Evolutionary conservation across 2,888 invertebrate genomes (phyloP).

Genomic region (Eubasilissa splendida): DNA sequence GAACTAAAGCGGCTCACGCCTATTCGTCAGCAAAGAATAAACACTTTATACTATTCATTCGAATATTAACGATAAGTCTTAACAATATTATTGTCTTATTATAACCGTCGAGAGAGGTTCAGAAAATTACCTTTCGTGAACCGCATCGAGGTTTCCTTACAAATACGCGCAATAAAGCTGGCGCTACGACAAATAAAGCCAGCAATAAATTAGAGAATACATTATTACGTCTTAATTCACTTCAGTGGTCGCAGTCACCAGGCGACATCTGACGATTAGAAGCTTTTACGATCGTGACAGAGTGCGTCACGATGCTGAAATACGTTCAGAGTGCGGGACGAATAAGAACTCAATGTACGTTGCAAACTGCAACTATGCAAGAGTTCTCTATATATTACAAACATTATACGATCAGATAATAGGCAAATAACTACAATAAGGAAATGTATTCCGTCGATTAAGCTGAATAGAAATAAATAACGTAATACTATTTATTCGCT

Average conservation of each 20-base stretch:
- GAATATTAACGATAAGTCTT: slow-evolving; percentile 41
- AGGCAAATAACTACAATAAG: slow-evolving; percentile 4
- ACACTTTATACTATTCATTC: slow-evolving; percentile 47
- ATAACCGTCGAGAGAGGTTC: slow-evolving; percentile 48
- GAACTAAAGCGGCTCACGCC: slow-evolving; percentile 50
- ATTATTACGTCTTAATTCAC: slow-evolving; percentile 49
- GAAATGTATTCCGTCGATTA: slow-evolving; percentile 15
- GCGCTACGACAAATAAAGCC: slow-evolving; percentile 29
- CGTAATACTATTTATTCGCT: background rate
- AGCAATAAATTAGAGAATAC: slow-evolving; percentile 55
- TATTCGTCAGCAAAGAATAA: slow-evolving; percentile 57
- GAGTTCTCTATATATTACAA: slow-evolving; percentile 31
- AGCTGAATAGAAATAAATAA: slow-evolving; percentile 34
- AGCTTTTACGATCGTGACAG: slow-evolving; percentile 54
- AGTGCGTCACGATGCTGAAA: slow-evolving; percentile 55
- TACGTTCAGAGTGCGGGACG: slow-evolving; percentile 42
- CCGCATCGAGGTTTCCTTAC: slow-evolving; percentile 65
- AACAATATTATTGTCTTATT: slow-evolving; percentile 35
- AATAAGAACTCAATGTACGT: slow-evolving; percentile 48
- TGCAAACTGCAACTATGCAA: slow-evolving; percentile 52
- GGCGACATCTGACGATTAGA: slow-evolving; percentile 50
- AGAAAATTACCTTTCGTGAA: slow-evolving; percentile 75
- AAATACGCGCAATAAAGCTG: background rate
- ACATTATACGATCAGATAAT: background rate
- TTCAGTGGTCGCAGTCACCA: slow-evolving; percentile 42